A percentile compares a stretch with the other conserved stretches of the same genome.
Evolutionary conservation across 2,797 vertebrate species (phyloP).

Genomic region (Sandelia bainsii): DNA sequence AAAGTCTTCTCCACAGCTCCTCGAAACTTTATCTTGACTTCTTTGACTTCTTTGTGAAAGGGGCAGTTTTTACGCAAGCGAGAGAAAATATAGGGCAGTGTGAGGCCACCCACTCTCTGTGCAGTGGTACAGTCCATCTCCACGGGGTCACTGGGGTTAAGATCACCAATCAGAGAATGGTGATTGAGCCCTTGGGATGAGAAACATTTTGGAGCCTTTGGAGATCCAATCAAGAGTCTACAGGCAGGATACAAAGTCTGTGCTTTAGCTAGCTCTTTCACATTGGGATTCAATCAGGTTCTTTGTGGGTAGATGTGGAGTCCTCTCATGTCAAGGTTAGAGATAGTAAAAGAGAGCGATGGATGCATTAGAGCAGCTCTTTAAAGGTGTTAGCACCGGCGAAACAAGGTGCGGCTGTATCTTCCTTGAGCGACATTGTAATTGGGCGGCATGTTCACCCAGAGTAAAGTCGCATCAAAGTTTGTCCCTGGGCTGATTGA

Average conservation of each 20-base stretch:
- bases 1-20: neutral
- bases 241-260: slow-evolving; percentile 42
- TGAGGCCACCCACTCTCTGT: slow-evolving; percentile 31
- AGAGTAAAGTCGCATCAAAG: slow-evolving; percentile 57
- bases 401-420: slow-evolving; percentile 43
- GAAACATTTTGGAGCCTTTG: slow-evolving; percentile 48
- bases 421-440: slow-evolving; percentile 46
- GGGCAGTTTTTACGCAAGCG: neutral
- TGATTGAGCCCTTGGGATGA: slow-evolving; percentile 69
- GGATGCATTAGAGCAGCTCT: slow-evolving; percentile 47
- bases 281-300: slow-evolving; percentile 59
- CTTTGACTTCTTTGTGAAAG: slow-evolving; percentile 9
- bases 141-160: slow-evolving; percentile 64
- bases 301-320: slow-evolving; percentile 48
- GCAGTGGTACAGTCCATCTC: slow-evolving; percentile 47
- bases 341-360: slow-evolving; percentile 25
- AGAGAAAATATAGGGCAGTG: slow-evolving; percentile 13
- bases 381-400: slow-evolving; percentile 47
- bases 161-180: slow-evolving; percentile 72
- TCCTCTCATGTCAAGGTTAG: slow-evolving; percentile 56
- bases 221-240: slow-evolving; percentile 66
- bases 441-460: slow-evolving; percentile 41
- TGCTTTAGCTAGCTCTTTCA: slow-evolving; percentile 43
- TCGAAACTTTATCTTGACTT: slow-evolving; percentile 21
- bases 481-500: slow-evolving; percentile 58